Evolutionary conservation across 2,113 vertebrate genomes (phyloP), one percentile per base, ranked within the genome.

Genomic region (Zapornia atra): DNA sequence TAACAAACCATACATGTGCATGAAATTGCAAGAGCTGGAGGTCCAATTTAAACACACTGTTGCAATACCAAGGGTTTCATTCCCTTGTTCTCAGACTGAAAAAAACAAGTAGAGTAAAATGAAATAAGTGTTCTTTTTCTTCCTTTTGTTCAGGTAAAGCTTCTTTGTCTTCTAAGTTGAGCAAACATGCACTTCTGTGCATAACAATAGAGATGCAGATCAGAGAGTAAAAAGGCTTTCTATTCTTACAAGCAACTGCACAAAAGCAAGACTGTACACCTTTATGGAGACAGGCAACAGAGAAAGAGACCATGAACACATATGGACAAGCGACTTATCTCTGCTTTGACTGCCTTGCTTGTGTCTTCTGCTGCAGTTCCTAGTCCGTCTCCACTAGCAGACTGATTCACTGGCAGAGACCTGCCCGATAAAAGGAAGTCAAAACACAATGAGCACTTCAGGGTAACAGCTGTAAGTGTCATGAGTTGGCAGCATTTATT

Each of bases 341-440:
- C 44, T 82, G 48, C 72, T 89, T 61, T 53, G 60, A 13, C 22
- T 80, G 78, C 77, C 53, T 36, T 48, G n/a, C 76, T 72, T 53
- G 42, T 79, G 79, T 21, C 77, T 75, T 78, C 82, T 84, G 68
- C 86, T 1, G 12, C 65, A 1, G 92, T 13, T 24, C 34, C 82
- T 59, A 18, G 6, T 64, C 66, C 1, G 86, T 76, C 76, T 94
- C 77, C 92, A 42, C 34, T 22, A 46, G 82, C 61, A 90, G 77
- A 90, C 88, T 96, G 96, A 96, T 87, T 96, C 96, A 92, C 91
- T 89, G 50, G n/a, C 65, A 91, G 92, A 59, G 82, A 86, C 72
- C 57, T 92, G 75, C 5, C 54, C 2, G 7, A 90, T 89, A 76
- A 93, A 90, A 96, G 90, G 95, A 95, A 96, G 94, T 92, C 61